Conservation (phyloP, 2,888 invertebrate species). For the Mamestra brassicae region DNA sequence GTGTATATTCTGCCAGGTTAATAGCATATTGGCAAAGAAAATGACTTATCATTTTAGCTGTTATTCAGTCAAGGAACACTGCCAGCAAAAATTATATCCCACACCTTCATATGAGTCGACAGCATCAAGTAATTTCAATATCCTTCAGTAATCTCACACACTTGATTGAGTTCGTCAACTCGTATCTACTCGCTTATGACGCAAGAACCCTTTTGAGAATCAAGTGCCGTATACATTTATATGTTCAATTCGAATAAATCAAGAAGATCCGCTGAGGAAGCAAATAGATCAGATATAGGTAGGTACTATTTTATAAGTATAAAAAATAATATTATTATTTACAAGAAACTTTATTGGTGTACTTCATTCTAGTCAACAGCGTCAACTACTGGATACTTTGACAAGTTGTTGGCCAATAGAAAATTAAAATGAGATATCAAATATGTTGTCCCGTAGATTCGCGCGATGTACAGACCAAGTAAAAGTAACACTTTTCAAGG, state of each 20-base stretch:
- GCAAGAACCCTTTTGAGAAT: not conserved
- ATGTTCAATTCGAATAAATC: slow-evolving; percentile 33
- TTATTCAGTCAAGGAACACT: not conserved
- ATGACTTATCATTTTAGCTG: not conserved
- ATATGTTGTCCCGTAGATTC: no score
- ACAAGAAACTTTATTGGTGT: no score
- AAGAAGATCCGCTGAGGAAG: not conserved
- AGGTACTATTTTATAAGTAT: no score
- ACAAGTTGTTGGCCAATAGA: no score
- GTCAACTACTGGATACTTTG: no score
- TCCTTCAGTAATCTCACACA: slow-evolving; percentile 14
- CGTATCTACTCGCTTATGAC: not conserved
- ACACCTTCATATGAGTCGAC: not conserved
- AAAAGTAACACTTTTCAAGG: no score
- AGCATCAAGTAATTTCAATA: slow-evolving; percentile 34
- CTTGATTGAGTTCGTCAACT: slow-evolving; percentile 23
- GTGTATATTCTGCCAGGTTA: no score
- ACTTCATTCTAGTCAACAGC: no score
- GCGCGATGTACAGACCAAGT: no score
- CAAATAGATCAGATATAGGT: not conserved
- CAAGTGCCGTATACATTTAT: slow-evolving; percentile 26
- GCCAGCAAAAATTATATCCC: not conserved
- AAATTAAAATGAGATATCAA: no score
- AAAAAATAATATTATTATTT: no score
- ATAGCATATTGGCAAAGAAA: no score